Conservation (phyloP, 2,113 vertebrate species). For the Python bivittatus region DNA sequence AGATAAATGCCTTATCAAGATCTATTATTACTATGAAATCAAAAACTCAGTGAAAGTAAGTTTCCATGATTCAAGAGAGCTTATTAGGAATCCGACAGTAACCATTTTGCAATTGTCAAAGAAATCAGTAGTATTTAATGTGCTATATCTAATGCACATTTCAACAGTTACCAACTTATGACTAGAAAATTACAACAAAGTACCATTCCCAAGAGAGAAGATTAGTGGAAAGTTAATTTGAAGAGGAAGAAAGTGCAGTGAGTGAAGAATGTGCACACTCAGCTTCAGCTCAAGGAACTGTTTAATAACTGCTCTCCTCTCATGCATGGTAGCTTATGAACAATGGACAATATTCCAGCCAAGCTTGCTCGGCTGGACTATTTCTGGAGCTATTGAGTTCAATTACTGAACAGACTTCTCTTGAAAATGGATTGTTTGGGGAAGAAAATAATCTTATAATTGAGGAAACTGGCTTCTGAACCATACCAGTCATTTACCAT, state of each 20-base stretch:
- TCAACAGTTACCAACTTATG: constrained; percentile 47
- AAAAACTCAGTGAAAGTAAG: constrained; percentile 43
- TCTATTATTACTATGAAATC: constrained; percentile 62
- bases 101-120: constrained; percentile 21
- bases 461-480: constrained; percentile 46
- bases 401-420: constrained; percentile 61
- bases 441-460: constrained; percentile 55
- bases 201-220: constrained; percentile 14
- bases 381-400: constrained; percentile 63
- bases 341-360: constrained; percentile 43
- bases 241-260: constrained; percentile 11
- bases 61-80: constrained; percentile 48
- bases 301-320: constrained; percentile 8
- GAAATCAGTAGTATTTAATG: constrained; percentile 41
- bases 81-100: constrained; percentile 47
- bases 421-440: constrained; percentile 38
- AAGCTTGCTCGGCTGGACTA: constrained; percentile 8
- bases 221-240: constrained; percentile 52
- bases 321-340: constrained; percentile 50
- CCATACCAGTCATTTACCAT: constrained; percentile 12
- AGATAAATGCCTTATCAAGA: constrained; percentile 36
- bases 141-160: constrained; percentile 7
- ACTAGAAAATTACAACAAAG: constrained; percentile 44
- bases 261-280: constrained; percentile 58
- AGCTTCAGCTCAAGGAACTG: constrained; percentile 39